Evolutionary conservation across 2,113 vertebrate species (phyloP), one percentile per base, ranked within the genome.

Genomic region (Polyodon spathula): DNA sequence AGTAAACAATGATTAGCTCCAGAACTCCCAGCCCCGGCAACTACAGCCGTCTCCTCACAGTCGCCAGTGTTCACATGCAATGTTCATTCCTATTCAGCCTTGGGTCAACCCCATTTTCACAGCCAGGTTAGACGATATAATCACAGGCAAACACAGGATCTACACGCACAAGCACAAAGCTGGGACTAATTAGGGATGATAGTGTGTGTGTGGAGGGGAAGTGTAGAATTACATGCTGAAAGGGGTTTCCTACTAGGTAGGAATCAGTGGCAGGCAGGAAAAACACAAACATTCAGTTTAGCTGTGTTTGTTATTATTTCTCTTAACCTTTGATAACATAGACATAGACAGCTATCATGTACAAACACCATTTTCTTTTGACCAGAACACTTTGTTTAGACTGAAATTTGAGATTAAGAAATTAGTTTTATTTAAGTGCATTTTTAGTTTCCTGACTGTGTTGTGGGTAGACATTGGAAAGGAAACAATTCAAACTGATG

Each of bases 1-100:
- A 85, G 86, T 87, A 89, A 89, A 87, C 79, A 86, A 80, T 84
- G 85, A 89, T 88, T 87, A 86, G 78, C 81, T 89, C 86, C 85
- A 89, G 83, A 84, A 80, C 79, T 59, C n/a, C 66, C 66, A 60
- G 75, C 66, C 75, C 52, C 56, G 71, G 79, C 79, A 79, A 69
- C 80, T 72, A 73, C 78, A 79, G 72, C 72, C 56, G 73, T 77
- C 79, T 79, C 56, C 67, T 64, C 54, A 4, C 59, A 41, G 41
- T 62, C 37, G 43, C 64, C 55, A 56, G 60, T 52, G 44, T 71
- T 68, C 61, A 72, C 66, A 66, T 38, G 63, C 72, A 66, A 63
- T 40, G 38, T 63, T 60, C 65, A 54, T 50, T 52, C 44, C 68
- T 80, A 84, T 79, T 85, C 82, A 84, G 65, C 61, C 55, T 63